Percentiles rank a stretch among this genome's conserved stretches.
phyloP scores from a whole-genome alignment of 2,797 vertebrate genomes.

The Steatocranus sp. region DNA sequence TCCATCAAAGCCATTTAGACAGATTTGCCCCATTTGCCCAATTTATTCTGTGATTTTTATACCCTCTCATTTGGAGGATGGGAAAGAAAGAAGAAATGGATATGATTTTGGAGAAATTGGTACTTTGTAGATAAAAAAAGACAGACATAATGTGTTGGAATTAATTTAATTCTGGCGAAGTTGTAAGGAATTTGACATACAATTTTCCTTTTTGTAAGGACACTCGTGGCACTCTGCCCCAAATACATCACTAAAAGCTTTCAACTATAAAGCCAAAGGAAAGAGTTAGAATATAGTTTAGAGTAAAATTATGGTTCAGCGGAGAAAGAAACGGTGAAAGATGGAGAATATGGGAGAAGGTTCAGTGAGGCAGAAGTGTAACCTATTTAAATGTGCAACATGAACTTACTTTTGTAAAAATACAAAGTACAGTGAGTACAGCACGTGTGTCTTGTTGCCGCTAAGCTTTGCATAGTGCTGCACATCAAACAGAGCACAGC shows the following conservation, averaged over 20 bases:
- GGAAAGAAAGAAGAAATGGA: neutral
- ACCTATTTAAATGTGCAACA: neutral
- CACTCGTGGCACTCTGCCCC: neutral
- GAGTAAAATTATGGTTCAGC: slow-evolving; percentile 11
- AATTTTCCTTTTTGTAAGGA: slow-evolving; percentile 14
- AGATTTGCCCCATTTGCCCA: slow-evolving; percentile 49
- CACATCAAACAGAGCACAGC: slow-evolving; percentile 40
- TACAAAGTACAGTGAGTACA: neutral
- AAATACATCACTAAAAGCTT: slow-evolving; percentile 44
- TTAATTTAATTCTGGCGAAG: slow-evolving; percentile 13
- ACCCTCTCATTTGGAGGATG: slow-evolving; percentile 11
- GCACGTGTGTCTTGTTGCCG: neutral
- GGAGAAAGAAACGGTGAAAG: neutral
- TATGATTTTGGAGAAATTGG: slow-evolving; percentile 25
- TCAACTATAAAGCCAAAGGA: slow-evolving; percentile 10
- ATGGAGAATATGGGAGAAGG: neutral
- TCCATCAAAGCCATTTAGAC: slow-evolving; percentile 56
- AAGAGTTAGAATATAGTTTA: slow-evolving; percentile 13
- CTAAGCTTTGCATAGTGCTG: neutral
- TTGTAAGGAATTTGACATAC: slow-evolving; percentile 3
- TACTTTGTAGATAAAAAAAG: slow-evolving; percentile 37
- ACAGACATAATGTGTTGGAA: slow-evolving; percentile 27
- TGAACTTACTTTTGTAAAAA: neutral
- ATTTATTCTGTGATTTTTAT: slow-evolving; percentile 54
- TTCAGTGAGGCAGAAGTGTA: neutral